Evolutionary conservation across 2,113 vertebrate species (phyloP), one percentile per base, ranked within the genome.

Genomic region (Phalacrocorax pelagicus): DNA sequence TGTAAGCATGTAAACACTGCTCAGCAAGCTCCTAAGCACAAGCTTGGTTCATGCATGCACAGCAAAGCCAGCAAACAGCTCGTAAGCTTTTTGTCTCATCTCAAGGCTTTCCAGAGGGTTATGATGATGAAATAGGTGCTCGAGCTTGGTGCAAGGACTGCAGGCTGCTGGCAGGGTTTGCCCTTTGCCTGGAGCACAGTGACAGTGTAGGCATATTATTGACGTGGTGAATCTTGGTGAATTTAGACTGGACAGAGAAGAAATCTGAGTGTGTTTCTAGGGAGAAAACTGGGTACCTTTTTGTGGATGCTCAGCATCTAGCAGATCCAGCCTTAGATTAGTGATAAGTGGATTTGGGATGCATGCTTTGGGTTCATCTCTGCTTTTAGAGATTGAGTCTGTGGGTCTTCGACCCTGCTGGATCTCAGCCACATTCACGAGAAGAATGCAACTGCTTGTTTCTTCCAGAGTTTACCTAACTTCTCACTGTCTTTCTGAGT

Each of bases 361-460:
- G 21, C 14, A 65, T 46, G 27, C 13, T 92, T 73, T 47, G 32
- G 51, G 42, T 54, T 63, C 8, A 51, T 46, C 26, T 92, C 46
- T 69, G 20, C 47, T 84, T 88, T 54, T 42, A 83, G 52, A 49
- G 40, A 40, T 52, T 73, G 63, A 21, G 6, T 20, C 81, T 96
- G 69, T 71, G 73, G 75, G 88, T 96, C 83, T 97, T 95, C 92
- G 93, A 66, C 52, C 82, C 47, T 87, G 51, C 66, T 97, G 94
- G 86, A 46, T 95, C 86, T 93, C 73, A 49, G 18, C 32, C 66
- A 58, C 18, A 15, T 81, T 97, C 88, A 96, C 11, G 23, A 89
- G 83, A 91, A 92, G 57, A 90, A 82, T 83, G 55, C 44, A 93
- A 78, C 74, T 82, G 36, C 83, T 95, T 54, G 26, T 88, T 96